Evolutionary conservation across 1,140 invertebrate genomes (phyloP), one percentile per base, ranked within the genome.

Genomic region (Dermatophagoides farinae): DNA sequence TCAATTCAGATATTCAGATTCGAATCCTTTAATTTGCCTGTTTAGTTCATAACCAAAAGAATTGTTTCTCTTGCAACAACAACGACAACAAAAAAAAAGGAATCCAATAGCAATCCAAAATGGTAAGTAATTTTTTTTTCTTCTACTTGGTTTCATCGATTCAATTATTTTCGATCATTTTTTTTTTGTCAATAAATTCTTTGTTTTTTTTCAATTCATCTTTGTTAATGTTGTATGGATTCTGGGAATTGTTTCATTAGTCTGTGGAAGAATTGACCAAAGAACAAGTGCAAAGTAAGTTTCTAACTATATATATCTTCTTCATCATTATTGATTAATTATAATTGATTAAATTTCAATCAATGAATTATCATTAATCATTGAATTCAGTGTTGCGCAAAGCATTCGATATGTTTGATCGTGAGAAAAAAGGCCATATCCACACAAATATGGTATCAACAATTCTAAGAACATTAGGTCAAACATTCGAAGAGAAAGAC

Each of bases 391-490:
- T 91, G 66, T 78, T 92, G 63, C 83, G 84, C 68, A 90, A 91
- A 75, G 89, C 89, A 49, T 95, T 95, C 74, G 88, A 93, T 78
- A 90, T 88, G 72, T 95, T 95, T 72, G 90, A 95, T 77, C 82
- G 85, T 68, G 86, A 91, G 69, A 87, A 88, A 72, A 87, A 83
- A 64, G 90, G 90, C 64, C 87, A 84, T 70, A 95, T 95, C 72
- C 83, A 88, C 62, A 87, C 85, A 64, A 89, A 90, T 71, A 88
- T 91, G 82, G 88, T 95, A 25, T 85, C 85, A 43, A 88, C 90
- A 70, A 92, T 95, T 69, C 78, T 95, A 44, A 78, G 88, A 68
- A 80, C 92, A 70, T 90, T 95, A 86, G 90, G 89, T 65, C 90
- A 93, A 73, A 86, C 88, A 23, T 93, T 92, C 75, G 90, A 93